Evolutionary conservation across 2,888 invertebrate species (phyloP).

Genomic region (Apamea sordens): DNA sequence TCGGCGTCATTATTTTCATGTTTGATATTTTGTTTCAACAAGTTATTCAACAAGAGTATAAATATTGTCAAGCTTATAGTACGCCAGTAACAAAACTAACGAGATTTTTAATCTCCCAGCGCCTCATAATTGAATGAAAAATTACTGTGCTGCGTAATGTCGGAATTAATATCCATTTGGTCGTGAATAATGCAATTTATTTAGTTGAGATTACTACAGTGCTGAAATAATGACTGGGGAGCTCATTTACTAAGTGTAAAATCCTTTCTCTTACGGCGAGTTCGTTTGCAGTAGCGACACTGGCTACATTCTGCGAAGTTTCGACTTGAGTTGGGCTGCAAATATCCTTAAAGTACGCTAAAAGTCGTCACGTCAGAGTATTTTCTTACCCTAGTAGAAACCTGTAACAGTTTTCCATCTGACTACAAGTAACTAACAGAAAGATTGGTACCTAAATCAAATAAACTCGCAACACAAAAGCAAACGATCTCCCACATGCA

Average conservation of each 20-base stretch:
- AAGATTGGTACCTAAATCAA: constrained; percentile 2
- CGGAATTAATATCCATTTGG: constrained; percentile 25
- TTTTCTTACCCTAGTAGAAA: neutral
- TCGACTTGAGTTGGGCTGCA: neutral
- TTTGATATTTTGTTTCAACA: neutral
- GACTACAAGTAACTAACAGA: neutral
- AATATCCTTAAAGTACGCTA: neutral
- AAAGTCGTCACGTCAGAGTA: neutral
- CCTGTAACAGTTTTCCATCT: neutral
- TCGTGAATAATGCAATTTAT: constrained; percentile 11
- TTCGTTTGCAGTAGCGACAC: neutral
- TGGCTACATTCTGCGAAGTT: neutral
- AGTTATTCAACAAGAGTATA: neutral
- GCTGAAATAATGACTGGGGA: neutral
- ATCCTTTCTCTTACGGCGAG: neutral
- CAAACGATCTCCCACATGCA: constrained; percentile 41
- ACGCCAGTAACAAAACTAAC: neutral
- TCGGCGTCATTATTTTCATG: neutral
- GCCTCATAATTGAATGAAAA: constrained; percentile 42
- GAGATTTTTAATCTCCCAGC: constrained; percentile 1
- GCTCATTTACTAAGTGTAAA: neutral
- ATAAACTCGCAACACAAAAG: constrained; percentile 28
- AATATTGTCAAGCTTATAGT: neutral
- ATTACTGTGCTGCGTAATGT: constrained; percentile 16
- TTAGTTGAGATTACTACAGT: neutral